phyloP scores from a whole-genome alignment of 1,140 invertebrate species.

The Gonioctena quinquepunctata region DNA sequence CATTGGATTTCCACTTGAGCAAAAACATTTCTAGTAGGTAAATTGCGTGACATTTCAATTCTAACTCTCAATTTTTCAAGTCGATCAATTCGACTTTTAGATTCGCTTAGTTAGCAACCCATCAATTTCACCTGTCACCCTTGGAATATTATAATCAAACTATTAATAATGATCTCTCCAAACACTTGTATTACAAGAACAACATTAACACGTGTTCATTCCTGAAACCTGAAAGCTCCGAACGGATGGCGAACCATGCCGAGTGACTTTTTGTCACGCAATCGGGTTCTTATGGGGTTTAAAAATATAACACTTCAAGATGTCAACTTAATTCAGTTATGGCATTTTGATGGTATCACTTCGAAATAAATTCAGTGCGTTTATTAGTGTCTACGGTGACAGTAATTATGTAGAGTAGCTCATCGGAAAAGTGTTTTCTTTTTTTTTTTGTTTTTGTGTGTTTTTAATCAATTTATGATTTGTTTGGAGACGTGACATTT shows the following conservation, averaged over 20 bases:
- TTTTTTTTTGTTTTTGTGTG: not conserved
- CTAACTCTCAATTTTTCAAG: no score
- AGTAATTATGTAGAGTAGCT: not conserved
- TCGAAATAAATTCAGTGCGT: not conserved
- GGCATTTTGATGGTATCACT: conserved; percentile 32
- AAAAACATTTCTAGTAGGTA: no score
- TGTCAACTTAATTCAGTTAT: conserved; percentile 41
- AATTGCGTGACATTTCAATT: no score
- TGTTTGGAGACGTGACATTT: no score
- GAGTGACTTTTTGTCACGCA: conserved; percentile 23
- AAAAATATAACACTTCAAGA: conserved; percentile 34
- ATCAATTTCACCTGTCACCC: not conserved
- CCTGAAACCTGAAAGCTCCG: not conserved
- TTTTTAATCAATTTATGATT: no score
- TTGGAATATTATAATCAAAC: not conserved
- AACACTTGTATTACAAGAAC: not conserved
- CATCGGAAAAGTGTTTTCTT: not conserved
- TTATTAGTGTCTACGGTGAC: not conserved
- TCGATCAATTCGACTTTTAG: no score
- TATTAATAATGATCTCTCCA: not conserved
- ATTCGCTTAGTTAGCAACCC: not conserved
- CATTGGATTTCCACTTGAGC: no score
- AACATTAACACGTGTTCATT: conserved; percentile 6
- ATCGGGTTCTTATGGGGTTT: conserved; percentile 24
- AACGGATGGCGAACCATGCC: conserved; percentile 16